Percentiles rank a stretch among this genome's conserved stretches.
These are phyloP conservation scores for Chondrilla cf. caribensis DNA, from an alignment of 37 sponge, comb jelly and placozoan species.

Conservation along the genomic window DNA sequence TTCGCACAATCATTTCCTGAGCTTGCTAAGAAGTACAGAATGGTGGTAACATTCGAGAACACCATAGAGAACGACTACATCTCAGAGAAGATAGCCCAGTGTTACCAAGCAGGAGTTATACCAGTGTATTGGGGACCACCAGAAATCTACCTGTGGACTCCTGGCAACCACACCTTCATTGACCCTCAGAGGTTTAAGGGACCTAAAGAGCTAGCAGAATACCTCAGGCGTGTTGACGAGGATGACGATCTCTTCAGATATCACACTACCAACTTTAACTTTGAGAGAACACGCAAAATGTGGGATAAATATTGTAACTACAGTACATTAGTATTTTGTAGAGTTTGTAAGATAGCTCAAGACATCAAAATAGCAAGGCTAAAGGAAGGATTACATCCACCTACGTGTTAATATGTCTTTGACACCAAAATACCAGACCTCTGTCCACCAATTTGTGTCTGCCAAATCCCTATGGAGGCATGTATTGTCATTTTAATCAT, in stretches of 20 bases:
- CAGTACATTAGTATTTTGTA: neutral
- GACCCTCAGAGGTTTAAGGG: neutral
- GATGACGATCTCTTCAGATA: neutral
- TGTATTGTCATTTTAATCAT: too few relatives aligned
- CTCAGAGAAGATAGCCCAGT: neutral
- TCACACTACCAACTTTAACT: slow-evolving; percentile 13
- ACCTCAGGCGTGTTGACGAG: neutral
- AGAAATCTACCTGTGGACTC: neutral
- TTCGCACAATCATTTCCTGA: neutral
- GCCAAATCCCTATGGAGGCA: too few relatives aligned
- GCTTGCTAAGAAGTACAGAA: neutral
- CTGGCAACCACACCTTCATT: slow-evolving; percentile 2
- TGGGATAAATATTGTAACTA: neutral
- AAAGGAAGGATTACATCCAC: too few relatives aligned
- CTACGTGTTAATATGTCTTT: too few relatives aligned
- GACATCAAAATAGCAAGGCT: too few relatives aligned
- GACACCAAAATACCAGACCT: too few relatives aligned
- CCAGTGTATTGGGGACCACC: slow-evolving; percentile 15
- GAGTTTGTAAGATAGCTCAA: neutral
- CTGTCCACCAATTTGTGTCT: too few relatives aligned
- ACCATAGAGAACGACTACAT: neutral
- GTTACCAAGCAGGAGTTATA: neutral
- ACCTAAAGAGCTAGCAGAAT: neutral
- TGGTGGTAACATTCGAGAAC: slow-evolving; percentile 10
- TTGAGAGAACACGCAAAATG: neutral